Evolutionary conservation across 1,140 invertebrate species (phyloP).

Genomic region (Diploscapter pachys): DNA sequence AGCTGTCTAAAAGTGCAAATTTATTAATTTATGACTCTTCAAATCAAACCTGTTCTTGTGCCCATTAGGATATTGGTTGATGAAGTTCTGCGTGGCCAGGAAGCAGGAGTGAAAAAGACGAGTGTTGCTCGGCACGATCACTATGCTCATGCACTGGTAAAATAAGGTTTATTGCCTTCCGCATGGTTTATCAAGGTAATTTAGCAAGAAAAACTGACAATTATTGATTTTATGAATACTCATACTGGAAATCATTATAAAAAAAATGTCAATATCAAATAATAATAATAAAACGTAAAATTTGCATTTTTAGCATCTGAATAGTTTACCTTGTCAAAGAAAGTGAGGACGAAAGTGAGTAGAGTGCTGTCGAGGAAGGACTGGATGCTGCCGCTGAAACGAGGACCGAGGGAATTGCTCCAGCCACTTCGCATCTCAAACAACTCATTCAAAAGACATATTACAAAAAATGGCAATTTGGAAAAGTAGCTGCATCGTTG

Average conservation of each 20-base stretch:
- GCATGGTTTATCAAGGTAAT: too few species aligned
- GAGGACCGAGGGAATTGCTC: conserved; percentile 5
- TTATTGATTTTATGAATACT: too few species aligned
- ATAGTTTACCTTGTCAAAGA: conserved; percentile 25
- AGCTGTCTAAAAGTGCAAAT: conserved; percentile 9
- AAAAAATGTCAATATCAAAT: too few species aligned
- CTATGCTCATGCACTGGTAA: conserved; percentile 15
- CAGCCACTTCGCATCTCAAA: conserved; percentile 22
- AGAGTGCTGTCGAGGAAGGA: conserved; percentile 30
- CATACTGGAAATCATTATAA: too few species aligned
- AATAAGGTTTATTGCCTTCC: not conserved
- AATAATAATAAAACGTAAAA: not conserved
- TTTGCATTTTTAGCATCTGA: not conserved
- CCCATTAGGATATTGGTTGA: conserved; percentile 22
- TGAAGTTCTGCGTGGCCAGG: conserved; percentile 6
- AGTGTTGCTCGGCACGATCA: conserved; percentile 26
- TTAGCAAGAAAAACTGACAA: too few species aligned
- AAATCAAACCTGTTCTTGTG: conserved; percentile 5
- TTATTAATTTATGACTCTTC: not conserved
- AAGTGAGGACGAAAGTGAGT: conserved; percentile 32
- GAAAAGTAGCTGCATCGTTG: too few species aligned
- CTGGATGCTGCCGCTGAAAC: conserved; percentile 1
- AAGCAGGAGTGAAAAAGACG: conserved; percentile 26
- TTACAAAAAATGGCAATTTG: not conserved
- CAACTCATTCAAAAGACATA: not conserved